A percentile compares a stretch with the other conserved stretches of the same genome.
phyloP scores from a whole-genome alignment of 2,888 invertebrate species.

The Nomada lathburiana region DNA sequence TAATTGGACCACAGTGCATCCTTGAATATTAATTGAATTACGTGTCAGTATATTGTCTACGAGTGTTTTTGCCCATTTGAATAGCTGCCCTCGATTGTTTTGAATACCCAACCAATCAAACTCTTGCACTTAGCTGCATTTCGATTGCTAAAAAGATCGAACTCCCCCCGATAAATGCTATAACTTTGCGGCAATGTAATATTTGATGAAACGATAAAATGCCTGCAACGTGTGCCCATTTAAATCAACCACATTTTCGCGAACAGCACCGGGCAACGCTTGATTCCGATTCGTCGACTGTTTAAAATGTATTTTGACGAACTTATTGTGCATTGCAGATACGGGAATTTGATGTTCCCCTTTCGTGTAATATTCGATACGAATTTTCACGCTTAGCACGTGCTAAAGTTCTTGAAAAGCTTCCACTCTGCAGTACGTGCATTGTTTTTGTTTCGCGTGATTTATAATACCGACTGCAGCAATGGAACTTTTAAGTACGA shows the following conservation, averaged over 20 bases:
- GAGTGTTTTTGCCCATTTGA: conserved; percentile 3
- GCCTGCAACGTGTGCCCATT: no score
- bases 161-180: not conserved
- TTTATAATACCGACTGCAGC: conserved; percentile 38
- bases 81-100: not conserved
- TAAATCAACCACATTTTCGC: no score
- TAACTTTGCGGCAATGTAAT: no score
- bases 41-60: conserved; percentile 7
- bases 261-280: no score
- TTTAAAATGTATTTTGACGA: no score
- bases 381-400: conserved; percentile 50
- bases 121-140: no score
- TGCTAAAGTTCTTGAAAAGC: not conserved
- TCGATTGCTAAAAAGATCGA: not conserved
- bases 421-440: conserved; percentile 2
- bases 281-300: no score
- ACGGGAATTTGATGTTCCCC: not conserved
- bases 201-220: no score
- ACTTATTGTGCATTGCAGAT: no score
- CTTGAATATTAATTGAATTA: conserved; percentile 35
- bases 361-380: conserved; percentile 1
- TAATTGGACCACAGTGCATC: conserved; percentile 9
- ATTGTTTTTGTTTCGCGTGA: conserved; percentile 47
- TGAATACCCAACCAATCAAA: not conserved
- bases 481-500: conserved; percentile 33